phyloP scores from a whole-genome alignment of 1,140 invertebrate species.

The Cecropterus lyciades region DNA sequence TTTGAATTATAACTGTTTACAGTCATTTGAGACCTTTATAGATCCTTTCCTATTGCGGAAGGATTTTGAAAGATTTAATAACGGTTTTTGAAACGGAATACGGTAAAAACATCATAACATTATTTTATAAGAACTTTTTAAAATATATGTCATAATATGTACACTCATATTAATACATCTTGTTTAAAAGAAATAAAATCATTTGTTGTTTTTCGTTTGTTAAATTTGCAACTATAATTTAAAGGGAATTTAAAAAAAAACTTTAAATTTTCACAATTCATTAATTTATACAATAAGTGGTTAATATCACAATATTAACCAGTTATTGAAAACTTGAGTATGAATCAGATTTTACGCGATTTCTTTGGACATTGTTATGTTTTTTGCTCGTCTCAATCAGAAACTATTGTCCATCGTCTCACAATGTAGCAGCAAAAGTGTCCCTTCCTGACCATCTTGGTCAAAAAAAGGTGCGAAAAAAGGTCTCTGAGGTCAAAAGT shows the following conservation, averaged over 20 bases:
- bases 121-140: no score
- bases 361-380: conserved; percentile 44
- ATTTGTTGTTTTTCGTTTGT: no score
- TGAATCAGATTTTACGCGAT: conserved; percentile 36
- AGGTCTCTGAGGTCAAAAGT: conserved; percentile 68
- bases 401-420: conserved; percentile 57
- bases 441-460: conserved; percentile 56
- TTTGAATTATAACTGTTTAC: conserved; percentile 83
- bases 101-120: conserved; percentile 8
- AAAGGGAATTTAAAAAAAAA: no score
- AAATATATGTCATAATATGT: no score
- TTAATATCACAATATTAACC: conserved; percentile 3
- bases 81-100: conserved; percentile 52
- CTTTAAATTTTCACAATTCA: no score
- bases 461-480: conserved; percentile 52
- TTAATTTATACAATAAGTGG: no score
- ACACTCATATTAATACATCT: no score
- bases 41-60: conserved; percentile 56
- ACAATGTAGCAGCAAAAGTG: conserved; percentile 54
- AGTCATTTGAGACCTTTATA: conserved; percentile 83
- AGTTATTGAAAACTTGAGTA: conserved; percentile 17
- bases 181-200: no score
- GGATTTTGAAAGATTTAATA: conserved; percentile 65
- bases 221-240: no score
- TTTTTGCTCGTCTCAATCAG: conserved; percentile 66